Base-by-base conservation (phyloP, 1,140 invertebrate species). In the Drosophila saltans region DNA sequence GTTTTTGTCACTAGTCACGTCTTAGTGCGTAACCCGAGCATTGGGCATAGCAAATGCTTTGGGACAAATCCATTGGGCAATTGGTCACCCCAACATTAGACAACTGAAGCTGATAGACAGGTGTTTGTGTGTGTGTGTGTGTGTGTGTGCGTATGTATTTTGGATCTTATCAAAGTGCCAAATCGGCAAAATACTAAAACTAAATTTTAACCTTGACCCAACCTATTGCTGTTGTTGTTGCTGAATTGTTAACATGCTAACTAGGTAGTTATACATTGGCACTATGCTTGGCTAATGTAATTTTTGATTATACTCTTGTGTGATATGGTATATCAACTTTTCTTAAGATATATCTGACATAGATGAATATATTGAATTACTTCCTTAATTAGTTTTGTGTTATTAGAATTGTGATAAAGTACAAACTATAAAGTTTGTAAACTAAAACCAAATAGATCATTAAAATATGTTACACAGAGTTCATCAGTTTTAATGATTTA, bases 1-100 rank as follows among this genome's bases (percentile, higher is more conserved):
- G 45, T 24, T 48, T 48, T 48, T 24, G 45, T 30, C 21, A 24
- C 8, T 52, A 9, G 45, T 52, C 45, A 52, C 45, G 45, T 52
- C 45, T 52, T 52, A 10, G 45, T 52, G 45, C 45, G 24, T 52
- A 52, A 52, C 45, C 8, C 45, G 45, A 10, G 21, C 45, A 26
- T 52, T 3, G 45, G 16, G 16, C 16, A 16, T 11, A 40, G 39
- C 2, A 39, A 8, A 11, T 9, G 10, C 39, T 40, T 40, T 40
- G 39, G 33, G 33, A 11, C 45, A 52, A 52, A 2, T 26, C 45
- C 21, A 26, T 52, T 52, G 45, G 45, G 45, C 24, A 52, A 52
- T 26, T 52, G 45, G 45, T 2, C 45, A 52, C 45, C 45, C 45
- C 45, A 16, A 52, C 21, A 48, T 21, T 9, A 24, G n/a, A 26